Base-by-base conservation (phyloP, 2,113 vertebrate genomes). In the Nothoprocta perdicaria region DNA sequence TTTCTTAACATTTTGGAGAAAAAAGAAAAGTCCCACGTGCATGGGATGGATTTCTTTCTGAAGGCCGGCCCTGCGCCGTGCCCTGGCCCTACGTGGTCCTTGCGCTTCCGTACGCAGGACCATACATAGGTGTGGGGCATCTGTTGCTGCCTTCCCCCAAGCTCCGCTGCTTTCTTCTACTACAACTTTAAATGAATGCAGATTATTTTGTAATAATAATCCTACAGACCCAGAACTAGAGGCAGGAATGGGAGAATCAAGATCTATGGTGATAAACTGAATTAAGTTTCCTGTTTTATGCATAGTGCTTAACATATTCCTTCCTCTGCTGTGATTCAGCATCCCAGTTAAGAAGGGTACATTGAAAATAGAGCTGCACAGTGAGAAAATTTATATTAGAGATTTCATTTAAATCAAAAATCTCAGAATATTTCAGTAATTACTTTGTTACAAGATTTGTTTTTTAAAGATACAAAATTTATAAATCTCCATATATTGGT, bases 121-220 rank as follows among this genome's bases (percentile, higher is more conserved):
- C 90, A 76, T 67, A 53, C 45, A 73, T 92, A 60, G 4, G 23
- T 89, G 18, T 80, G 86, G 77, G 17, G 8, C 92, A 80, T 76
- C 89, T 95, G 13, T 81, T 69, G 46, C 84, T 88, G 52, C 10
- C 67, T 33, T 26, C 9, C 22, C 10, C 86, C 77, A 78, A 40
- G 35, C 71, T 89, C 78, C 71, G 86, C 80, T 94, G 81, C 82
- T 94, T 90, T 86, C 24, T 80, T 84, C 60, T 84, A 31, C 55
- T 82, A 21, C 67, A 82, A 61, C 88, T 88, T 83, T 75, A 80
- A 91, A 52, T 69, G 80, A 85, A 74, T n/a, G 66, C 69, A 88
- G 95, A 84, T 55, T 73, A 31, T 90, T 88, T 80, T 72, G n/a
- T 73, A 71, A 75, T 29, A 40, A 40, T 81, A 58, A 88, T 90